Conservation (phyloP, 1,140 invertebrate genomes). For the Megalopta genalis region DNA sequence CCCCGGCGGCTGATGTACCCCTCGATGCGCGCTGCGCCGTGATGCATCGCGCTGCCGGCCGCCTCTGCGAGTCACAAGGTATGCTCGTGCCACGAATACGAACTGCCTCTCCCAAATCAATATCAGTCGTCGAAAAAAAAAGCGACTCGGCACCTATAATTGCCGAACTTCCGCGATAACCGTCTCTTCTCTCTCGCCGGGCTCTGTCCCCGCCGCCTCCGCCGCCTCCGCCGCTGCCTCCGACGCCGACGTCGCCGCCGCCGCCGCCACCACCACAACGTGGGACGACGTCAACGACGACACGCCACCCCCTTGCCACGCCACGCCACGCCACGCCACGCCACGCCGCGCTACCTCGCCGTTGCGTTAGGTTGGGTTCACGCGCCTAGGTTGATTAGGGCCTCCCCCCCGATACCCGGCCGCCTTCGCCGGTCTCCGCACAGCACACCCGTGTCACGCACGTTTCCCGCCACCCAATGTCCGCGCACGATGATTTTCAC, state of each 20-base stretch:
- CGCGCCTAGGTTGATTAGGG: conserved; percentile 69
- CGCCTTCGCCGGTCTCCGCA: too few species aligned
- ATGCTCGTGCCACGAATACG: conserved; percentile 77
- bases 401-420: conserved; percentile 59
- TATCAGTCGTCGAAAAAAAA: conserved; percentile 78
- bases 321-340: conserved; percentile 16
- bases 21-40: conserved; percentile 72
- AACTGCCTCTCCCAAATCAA: conserved; percentile 79
- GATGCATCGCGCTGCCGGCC: conserved; percentile 73
- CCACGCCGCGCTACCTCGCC: conserved; percentile 13
- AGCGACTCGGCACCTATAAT: conserved; percentile 68
- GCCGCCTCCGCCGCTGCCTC: conserved; percentile 42
- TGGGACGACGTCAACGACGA: too few species aligned
- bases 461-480: conserved; percentile 67
- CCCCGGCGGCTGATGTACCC: conserved; percentile 58
- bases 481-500: conserved; percentile 67
- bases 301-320: conserved; percentile 49
- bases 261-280: conserved; percentile 41
- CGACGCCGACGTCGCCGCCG: conserved; percentile 39
- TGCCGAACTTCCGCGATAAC: conserved; percentile 69
- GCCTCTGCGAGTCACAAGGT: conserved; percentile 72
- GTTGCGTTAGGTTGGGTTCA: conserved; percentile 68
- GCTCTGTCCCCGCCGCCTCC: conserved; percentile 4
- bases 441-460: conserved; percentile 52
- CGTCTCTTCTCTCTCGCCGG: conserved; percentile 60